Evolutionary conservation across 2,113 vertebrate species (phyloP).

Genomic region (Ariopsis seemanni): DNA sequence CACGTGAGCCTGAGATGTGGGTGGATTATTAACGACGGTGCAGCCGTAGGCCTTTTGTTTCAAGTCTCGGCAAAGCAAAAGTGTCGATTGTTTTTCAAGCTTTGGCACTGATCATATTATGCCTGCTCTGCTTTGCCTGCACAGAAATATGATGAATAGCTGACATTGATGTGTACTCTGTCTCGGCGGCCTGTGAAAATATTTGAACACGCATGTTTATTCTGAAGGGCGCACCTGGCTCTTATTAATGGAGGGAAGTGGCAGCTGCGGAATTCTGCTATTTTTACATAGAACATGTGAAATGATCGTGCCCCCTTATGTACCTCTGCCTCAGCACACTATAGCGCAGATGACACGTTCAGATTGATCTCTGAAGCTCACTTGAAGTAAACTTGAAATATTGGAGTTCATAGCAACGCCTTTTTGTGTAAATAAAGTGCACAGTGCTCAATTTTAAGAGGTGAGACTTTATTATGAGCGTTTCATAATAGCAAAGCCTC

Average conservation of each 20-base stretch:
- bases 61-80: slow-evolving; percentile 45
- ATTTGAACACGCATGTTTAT: slow-evolving; percentile 58
- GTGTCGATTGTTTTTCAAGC: slow-evolving; percentile 48
- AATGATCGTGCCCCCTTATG: slow-evolving; percentile 17
- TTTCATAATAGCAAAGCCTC: not conserved
- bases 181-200: slow-evolving; percentile 55
- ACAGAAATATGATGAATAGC: slow-evolving; percentile 51
- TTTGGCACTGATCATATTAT: slow-evolving; percentile 45
- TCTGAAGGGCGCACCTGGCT: slow-evolving; percentile 57
- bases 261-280: slow-evolving; percentile 53
- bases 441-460: slow-evolving; percentile 24
- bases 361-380: slow-evolving; percentile 29
- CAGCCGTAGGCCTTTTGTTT: slow-evolving; percentile 50
- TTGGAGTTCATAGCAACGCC: not conserved
- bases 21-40: slow-evolving; percentile 54
- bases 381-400: slow-evolving; percentile 26
- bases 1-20: slow-evolving; percentile 26
- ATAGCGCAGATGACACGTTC: not conserved
- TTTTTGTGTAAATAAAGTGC: slow-evolving; percentile 12
- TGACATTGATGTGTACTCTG: slow-evolving; percentile 54
- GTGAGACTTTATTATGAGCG: slow-evolving; percentile 26
- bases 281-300: slow-evolving; percentile 47
- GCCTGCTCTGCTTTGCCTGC: slow-evolving; percentile 38
- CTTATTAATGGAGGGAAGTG: slow-evolving; percentile 50
- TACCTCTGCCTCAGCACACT: not conserved